Percentiles rank a stretch among this genome's conserved stretches.
Conservation (phyloP, 2,113 vertebrate species). For the Montifringilla adamsi region DNA sequence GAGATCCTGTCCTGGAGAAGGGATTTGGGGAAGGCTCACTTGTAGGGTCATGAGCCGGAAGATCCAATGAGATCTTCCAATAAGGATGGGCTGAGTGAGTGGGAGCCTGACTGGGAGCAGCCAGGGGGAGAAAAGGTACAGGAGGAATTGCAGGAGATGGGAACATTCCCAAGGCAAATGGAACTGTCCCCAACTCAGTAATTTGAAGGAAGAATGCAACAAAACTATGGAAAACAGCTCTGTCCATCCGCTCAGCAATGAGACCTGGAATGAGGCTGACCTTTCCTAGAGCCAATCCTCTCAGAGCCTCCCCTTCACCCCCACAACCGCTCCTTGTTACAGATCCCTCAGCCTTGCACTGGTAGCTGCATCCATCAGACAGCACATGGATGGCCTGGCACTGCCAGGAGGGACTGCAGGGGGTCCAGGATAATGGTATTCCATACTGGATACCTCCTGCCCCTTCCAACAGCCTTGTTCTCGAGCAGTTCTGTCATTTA, state of each 20-base stretch:
- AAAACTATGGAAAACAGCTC: not conserved
- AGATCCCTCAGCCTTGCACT: not conserved
- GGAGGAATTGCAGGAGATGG: not conserved
- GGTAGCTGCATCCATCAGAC: not conserved
- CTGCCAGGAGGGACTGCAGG: not conserved
- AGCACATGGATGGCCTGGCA: not conserved
- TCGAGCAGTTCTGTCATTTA: not conserved
- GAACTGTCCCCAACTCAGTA: not conserved
- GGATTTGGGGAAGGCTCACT: not conserved
- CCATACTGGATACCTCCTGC: not conserved
- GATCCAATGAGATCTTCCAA: not conserved
- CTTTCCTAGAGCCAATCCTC: not conserved
- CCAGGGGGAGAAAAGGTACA: fast-evolving
- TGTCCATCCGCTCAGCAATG: not conserved
- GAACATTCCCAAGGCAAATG: not conserved
- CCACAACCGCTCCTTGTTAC: not conserved
- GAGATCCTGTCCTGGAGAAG: not conserved
- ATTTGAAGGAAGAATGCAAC: not conserved
- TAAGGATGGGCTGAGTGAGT: not conserved
- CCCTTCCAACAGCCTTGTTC: not conserved
- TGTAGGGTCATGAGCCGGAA: not conserved
- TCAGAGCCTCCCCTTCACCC: not conserved
- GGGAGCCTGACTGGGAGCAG: not conserved
- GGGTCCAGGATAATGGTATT: not conserved
- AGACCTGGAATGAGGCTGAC: not conserved